phyloP scores from a whole-genome alignment of 1,140 invertebrate genomes.

The Thaumatotibia leucotreta region DNA sequence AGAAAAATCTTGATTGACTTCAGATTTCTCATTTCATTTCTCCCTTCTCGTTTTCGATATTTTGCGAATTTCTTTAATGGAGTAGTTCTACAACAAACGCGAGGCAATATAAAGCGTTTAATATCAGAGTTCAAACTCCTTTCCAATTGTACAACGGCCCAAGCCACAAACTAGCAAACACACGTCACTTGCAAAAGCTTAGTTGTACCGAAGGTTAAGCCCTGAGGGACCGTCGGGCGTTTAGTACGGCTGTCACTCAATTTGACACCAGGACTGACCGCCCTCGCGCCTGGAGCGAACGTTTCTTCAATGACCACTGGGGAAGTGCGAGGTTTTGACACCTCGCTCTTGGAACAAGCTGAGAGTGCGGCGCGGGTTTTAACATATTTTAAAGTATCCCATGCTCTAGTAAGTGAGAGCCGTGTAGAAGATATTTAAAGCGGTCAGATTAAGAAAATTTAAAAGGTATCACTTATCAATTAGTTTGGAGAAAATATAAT shows the following conservation, averaged over 20 bases:
- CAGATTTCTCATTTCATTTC: too few species aligned
- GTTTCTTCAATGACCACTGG: slow-evolving; percentile 32
- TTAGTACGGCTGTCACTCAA: slow-evolving; percentile 44
- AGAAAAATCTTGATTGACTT: too few species aligned
- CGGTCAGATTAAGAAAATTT: too few species aligned
- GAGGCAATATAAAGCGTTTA: background rate
- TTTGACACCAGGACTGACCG: slow-evolving; percentile 42
- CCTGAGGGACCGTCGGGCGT: slow-evolving; percentile 22
- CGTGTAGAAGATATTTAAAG: too few species aligned
- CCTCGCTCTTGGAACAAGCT: slow-evolving; percentile 24
- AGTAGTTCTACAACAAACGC: background rate
- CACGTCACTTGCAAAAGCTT: slow-evolving; percentile 7
- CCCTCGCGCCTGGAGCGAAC: slow-evolving; percentile 29
- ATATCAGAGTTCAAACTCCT: background rate
- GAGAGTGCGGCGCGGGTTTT: background rate
- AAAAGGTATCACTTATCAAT: too few species aligned
- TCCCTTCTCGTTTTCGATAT: background rate
- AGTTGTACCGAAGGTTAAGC: slow-evolving; percentile 6
- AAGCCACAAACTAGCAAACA: background rate
- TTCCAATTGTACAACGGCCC: background rate
- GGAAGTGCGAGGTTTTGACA: slow-evolving; percentile 48
- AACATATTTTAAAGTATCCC: background rate
- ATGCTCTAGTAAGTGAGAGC: too few species aligned
- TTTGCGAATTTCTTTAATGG: background rate
- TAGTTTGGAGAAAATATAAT: too few species aligned